phyloP scores from a whole-genome alignment of 2,113 vertebrate species.

The Prionailurus viverrinus region DNA sequence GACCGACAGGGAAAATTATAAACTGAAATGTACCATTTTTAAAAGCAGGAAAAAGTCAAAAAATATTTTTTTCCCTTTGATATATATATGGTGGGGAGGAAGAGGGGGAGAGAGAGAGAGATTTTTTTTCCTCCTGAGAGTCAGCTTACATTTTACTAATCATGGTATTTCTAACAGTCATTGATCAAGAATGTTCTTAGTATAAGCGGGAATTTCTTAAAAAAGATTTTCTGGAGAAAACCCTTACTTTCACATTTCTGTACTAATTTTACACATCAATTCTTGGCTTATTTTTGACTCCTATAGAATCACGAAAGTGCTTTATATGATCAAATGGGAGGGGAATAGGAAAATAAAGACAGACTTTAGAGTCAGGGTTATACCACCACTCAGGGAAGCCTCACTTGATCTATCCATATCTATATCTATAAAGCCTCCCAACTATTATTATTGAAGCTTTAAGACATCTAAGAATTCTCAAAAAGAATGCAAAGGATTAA shows the following conservation, averaged over 20 bases:
- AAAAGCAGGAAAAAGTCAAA: slow-evolving; percentile 69
- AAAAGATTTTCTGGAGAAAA: slow-evolving; percentile 51
- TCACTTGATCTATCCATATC: not conserved
- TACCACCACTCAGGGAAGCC: slow-evolving; percentile 46
- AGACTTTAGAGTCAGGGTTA: slow-evolving; percentile 56
- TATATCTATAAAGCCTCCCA: not conserved
- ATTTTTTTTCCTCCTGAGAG: slow-evolving; percentile 57
- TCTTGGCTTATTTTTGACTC: slow-evolving; percentile 69
- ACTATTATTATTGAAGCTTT: slow-evolving; percentile 54
- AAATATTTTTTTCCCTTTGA: slow-evolving; percentile 35
- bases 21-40: slow-evolving; percentile 76
- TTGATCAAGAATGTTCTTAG: slow-evolving; percentile 55
- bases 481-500: slow-evolving; percentile 47
- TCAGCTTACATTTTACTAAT: slow-evolving; percentile 54
- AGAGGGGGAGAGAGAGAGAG: not conserved
- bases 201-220: not conserved
- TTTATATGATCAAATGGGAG: slow-evolving; percentile 75
- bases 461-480: slow-evolving; percentile 52
- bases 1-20: slow-evolving; percentile 49
- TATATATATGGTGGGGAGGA: not conserved
- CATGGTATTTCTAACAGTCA: slow-evolving; percentile 66
- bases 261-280: not conserved
- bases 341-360: slow-evolving; percentile 64
- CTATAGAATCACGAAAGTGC: slow-evolving; percentile 60
- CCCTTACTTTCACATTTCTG: slow-evolving; percentile 47